phyloP scores from a whole-genome alignment of 1,140 invertebrate genomes.

The Chrysoperla carnea region DNA sequence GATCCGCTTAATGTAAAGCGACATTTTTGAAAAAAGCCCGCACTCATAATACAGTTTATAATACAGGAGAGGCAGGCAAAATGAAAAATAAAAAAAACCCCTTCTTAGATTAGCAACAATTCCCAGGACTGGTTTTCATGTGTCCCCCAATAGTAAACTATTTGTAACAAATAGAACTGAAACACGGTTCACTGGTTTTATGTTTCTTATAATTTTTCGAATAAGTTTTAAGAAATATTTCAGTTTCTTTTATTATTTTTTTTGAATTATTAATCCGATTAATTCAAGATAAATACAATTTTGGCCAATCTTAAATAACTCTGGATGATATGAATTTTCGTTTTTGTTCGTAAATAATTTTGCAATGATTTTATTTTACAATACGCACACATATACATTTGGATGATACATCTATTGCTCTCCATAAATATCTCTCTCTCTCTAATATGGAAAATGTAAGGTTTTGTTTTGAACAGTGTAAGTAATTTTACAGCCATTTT shows the following conservation, averaged over 20 bases:
- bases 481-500: no score
- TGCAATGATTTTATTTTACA: neutral
- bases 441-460: no score
- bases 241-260: neutral
- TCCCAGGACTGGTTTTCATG: slow-evolving; percentile 3
- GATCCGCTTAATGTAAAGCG: neutral
- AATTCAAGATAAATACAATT: neutral
- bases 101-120: slow-evolving; percentile 6
- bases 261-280: neutral
- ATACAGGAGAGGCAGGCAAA: slow-evolving; percentile 8
- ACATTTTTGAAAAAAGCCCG: neutral
- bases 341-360: neutral
- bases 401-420: neutral
- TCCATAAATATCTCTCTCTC: no score
- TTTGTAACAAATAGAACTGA: neutral
- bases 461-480: no score
- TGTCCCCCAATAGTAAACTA: slow-evolving; percentile 9
- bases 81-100: neutral
- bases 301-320: neutral
- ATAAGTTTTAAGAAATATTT: neutral
- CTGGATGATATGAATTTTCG: neutral
- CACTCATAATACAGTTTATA: slow-evolving; percentile 18
- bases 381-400: neutral
- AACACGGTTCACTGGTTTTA: neutral
- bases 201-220: neutral